phyloP scores from a whole-genome alignment of 2,113 vertebrate genomes.

The Fregetta grallaria region DNA sequence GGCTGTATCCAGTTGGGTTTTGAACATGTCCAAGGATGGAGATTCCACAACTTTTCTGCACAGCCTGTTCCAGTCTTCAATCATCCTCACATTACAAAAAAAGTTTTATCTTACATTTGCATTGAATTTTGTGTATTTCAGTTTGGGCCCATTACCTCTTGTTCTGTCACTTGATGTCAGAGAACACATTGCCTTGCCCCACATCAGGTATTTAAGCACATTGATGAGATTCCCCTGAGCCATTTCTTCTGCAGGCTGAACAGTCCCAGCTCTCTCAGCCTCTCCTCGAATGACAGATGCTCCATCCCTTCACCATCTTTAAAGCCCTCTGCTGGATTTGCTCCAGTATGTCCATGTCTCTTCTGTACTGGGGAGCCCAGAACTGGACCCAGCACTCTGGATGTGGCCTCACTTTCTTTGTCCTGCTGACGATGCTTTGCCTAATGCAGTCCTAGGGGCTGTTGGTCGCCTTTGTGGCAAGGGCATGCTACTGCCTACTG shows the following conservation, averaged over 20 bases:
- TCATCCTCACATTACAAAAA: background rate
- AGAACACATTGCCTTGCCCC: background rate
- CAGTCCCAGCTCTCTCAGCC: background rate
- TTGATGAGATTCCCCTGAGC: background rate
- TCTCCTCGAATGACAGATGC: background rate
- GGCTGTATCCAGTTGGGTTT: background rate
- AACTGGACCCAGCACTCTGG: background rate
- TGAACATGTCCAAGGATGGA: background rate
- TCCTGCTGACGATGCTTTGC: background rate
- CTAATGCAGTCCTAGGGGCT: background rate
- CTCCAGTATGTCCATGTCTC: background rate
- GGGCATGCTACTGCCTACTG: background rate
- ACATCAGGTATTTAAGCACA: background rate
- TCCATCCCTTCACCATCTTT: background rate
- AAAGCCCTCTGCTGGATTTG: background rate
- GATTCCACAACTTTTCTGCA: background rate
- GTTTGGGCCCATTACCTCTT: background rate
- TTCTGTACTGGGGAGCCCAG: background rate
- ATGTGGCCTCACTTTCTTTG: background rate
- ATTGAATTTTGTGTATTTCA: background rate
- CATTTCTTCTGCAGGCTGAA: background rate
- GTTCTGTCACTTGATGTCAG: background rate
- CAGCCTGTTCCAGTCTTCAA: background rate
- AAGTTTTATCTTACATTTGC: background rate
- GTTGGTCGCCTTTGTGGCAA: background rate